phyloP scores from a whole-genome alignment of 2,888 invertebrate genomes.

The Caenorhabditis plicata region DNA sequence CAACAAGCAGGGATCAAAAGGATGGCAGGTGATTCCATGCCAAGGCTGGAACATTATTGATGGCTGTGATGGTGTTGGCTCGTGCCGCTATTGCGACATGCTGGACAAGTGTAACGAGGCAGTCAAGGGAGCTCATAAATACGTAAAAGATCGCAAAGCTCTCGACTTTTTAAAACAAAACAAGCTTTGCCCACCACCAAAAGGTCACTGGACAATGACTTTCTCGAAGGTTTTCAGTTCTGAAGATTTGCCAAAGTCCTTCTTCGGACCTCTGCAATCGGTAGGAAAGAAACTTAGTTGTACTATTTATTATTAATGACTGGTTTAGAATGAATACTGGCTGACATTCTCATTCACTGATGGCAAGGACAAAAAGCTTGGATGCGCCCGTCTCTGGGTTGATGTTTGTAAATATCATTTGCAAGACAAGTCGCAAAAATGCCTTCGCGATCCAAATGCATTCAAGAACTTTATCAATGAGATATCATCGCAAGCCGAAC shows the following conservation, averaged over 20 bases:
- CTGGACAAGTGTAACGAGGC: conserved; percentile 65
- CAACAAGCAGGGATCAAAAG: conserved; percentile 60
- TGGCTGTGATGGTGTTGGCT: conserved; percentile 66
- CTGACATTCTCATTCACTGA: conserved; percentile 66
- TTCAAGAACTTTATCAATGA: conserved; percentile 65
- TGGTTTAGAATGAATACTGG: conserved; percentile 65
- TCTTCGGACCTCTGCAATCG: conserved; percentile 66
- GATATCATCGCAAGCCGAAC: conserved; percentile 64
- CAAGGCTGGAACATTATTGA: conserved; percentile 66
- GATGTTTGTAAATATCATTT: conserved; percentile 65
- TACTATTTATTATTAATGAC: no score
- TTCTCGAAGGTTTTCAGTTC: conserved; percentile 65
- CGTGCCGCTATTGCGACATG: conserved; percentile 65
- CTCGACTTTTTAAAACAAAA: conserved; percentile 56
- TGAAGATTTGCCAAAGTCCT: conserved; percentile 64
- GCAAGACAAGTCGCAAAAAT: conserved; percentile 61
- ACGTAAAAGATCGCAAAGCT: conserved; percentile 62
- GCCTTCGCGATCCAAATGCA: conserved; percentile 65
- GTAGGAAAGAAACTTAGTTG: no score
- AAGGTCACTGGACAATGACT: conserved; percentile 66
- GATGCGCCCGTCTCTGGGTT: conserved; percentile 64
- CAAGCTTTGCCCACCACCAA: conserved; percentile 51
- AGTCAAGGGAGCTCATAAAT: conserved; percentile 64
- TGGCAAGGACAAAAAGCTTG: conserved; percentile 61
- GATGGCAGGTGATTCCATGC: conserved; percentile 66